Evolutionary conservation across 2,797 vertebrate genomes (phyloP), one percentile per base, ranked within the genome.

Genomic region (Holocentrus rufus): DNA sequence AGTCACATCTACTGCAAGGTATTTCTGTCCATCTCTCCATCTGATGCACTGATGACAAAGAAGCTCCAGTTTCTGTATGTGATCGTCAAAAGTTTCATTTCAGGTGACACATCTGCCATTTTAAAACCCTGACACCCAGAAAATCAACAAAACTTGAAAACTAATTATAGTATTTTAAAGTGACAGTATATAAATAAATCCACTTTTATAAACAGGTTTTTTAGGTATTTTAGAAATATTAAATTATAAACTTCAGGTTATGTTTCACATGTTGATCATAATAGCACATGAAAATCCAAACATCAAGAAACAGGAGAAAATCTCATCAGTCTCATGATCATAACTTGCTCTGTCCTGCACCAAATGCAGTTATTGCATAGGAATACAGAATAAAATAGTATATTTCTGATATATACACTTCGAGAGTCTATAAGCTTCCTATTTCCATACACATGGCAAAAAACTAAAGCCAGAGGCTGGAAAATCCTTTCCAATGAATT

Each of bases 1-100:
- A 74, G 10, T 76, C 80, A 69, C 58, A 66, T 31, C 25, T 39
- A 59, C 42, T 2, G 0, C 36, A 63, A 69, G 11, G 1, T 11
- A 42, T 77, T 77, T 77, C 44, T 75, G 65, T 54, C 63, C 25
- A 63, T 6, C 52, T 14, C 14, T 25, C 20, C n/a, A 7, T 46
- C 20, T 61, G 6, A 61, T 14, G 17, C 39, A n/a, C 42, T 61
- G 59, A 20, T 61, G 59, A 20, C 39, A 46, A 23, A 46, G 30
- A 34, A n/a, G 7, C 56, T 58, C 18, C 31, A 34, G 14, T 30
- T 34, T 14, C 23, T 5, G 13, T 27, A 27, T 3, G 31, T 18
- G 55, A 57, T n/a, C 56, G 10, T 34, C 27, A 58, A 36, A 8
- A 34, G 22, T 22, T 27, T 55, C 6, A 13, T 14, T 25, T 5